Percentiles rank a stretch among this genome's conserved stretches.
These are phyloP conservation scores for Ceryle rudis DNA, from an alignment of 2,797 vertebrate genomes.

Conservation along the genomic window DNA sequence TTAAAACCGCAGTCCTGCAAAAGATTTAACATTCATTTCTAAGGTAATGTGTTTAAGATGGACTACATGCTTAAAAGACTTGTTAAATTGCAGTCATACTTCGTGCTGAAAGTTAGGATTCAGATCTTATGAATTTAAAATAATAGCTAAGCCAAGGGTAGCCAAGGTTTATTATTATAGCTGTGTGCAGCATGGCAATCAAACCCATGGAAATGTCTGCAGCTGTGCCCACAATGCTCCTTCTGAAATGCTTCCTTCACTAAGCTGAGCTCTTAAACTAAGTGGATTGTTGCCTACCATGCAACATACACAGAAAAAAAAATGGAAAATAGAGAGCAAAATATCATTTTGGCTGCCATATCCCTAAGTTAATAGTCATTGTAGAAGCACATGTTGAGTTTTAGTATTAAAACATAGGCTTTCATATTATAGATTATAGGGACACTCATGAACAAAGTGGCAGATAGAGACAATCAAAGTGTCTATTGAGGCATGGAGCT, in stretches of 20 bases:
- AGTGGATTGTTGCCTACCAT: background rate
- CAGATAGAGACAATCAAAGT: slow-evolving; percentile 72
- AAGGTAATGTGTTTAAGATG: background rate
- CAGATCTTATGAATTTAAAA: slow-evolving; percentile 19
- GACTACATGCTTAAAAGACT: background rate
- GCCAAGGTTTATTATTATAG: background rate
- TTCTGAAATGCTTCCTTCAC: background rate
- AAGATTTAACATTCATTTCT: background rate
- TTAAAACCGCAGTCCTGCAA: background rate
- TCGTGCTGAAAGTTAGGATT: background rate
- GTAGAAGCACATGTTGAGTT: slow-evolving; percentile 26
- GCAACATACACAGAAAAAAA: background rate
- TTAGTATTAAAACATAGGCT: slow-evolving; percentile 49
- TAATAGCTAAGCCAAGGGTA: slow-evolving; percentile 15
- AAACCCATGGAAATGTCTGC: background rate
- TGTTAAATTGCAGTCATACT: background rate
- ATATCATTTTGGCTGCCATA: background rate
- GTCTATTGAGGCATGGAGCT: slow-evolving; percentile 77
- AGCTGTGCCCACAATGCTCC: background rate
- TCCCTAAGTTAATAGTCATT: slow-evolving; percentile 47
- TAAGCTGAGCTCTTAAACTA: background rate
- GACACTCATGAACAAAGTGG: slow-evolving; percentile 62
- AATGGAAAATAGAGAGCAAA: background rate
- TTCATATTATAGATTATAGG: slow-evolving; percentile 67
- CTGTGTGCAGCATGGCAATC: background rate